Base-by-base conservation (phyloP, 2,797 vertebrate genomes). In the Dermochelys coriacea region DNA sequence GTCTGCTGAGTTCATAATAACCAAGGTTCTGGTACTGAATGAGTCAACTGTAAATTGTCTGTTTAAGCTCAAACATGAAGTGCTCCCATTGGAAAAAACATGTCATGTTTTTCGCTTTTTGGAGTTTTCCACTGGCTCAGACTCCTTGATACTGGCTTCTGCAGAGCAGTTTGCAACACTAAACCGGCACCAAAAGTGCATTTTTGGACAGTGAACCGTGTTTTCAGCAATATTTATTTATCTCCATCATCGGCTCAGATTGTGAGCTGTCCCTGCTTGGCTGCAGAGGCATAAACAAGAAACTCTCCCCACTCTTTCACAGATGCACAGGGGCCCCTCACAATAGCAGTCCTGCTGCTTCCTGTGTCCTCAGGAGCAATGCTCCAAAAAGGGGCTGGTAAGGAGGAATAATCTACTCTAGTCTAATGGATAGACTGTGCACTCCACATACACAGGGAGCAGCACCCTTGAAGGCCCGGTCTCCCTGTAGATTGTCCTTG, bases 401-500 rank as follows among this genome's bases (percentile, higher is more conserved):
- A 4, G 6, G 80, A 71, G 3, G 79, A 88, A 81, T 88, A 4
- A 29, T n/a, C 80, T 83, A 2, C 80, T 92, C 31, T 15, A 4
- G 50, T 54, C 89, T 5, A 51, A 3, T 12, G 16, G 5, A 25
- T 81, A 55, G 8, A 3, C 68, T 92, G 3, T 47, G 85, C 27
- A 84, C 34, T 7, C 25, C 29, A 34, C 15, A 52, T 4, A n/a
- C 1, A 0, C 4, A 5, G 1, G 27, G 6, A 92, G 5, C 0
- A 23, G 2, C 68, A 45, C 0, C 1, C 54, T 3, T 2, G 3
- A 78, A 94, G 9, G 2, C 64, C 4, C 2, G 15, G 5, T 94
- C 91, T 52, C 34, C 25, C 64, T 41, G 64, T 21, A 19, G 5
- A 41, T 37, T 71, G n/a, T 37, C 25, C 11, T 52, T 80, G 4